Base-by-base conservation (phyloP, 1,140 invertebrate genomes). In the Halesus radiatus region DNA sequence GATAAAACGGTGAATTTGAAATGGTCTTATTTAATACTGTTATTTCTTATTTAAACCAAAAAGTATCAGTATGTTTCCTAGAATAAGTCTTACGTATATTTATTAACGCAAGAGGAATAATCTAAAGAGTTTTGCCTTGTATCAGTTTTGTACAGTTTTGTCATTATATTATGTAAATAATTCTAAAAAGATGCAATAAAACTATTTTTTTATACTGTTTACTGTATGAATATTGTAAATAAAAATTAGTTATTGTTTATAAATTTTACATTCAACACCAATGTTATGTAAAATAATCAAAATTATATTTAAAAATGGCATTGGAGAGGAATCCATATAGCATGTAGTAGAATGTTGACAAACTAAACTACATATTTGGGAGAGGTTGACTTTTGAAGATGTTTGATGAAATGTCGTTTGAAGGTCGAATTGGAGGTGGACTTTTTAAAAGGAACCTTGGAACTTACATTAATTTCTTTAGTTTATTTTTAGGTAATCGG, bases 51-150 rank as follows among this genome's bases (percentile, higher is more conserved):
- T 72, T 83, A 56, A 78, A 76, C 66, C 68, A 37, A 75, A 22
- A 80, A 76, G 16, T 62, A 62, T 80, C 75, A 79, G 78, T 22
- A 78, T 82, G 77, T 74, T 78, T 20, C 45, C n/a, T 45, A 37
- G 22, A 13, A 6, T 70, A 70, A 70, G 37, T 70, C n/a, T 70
- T 20, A 45, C 7, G 7, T 8, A 70, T 70, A 4, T 70, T 20
- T 70, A 50, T 70, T 50, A 52, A 50, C 32, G 5, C 16, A 32
- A 7, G 16, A 29, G 5, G 3, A 7, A 18, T 66, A 26, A 66
- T 26, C 16, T 18, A 79, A 79, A 81, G 56, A 60, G 76, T 73
- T 79, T 79, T 78, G 75, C 23, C 53, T 79, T 62, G 29, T 32
- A 78, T 64, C 54, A 18, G 26, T 52, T 80, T 60, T 84, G 53